phyloP scores from a whole-genome alignment of 2,113 vertebrate genomes.

The Fulmarus glacialis region DNA sequence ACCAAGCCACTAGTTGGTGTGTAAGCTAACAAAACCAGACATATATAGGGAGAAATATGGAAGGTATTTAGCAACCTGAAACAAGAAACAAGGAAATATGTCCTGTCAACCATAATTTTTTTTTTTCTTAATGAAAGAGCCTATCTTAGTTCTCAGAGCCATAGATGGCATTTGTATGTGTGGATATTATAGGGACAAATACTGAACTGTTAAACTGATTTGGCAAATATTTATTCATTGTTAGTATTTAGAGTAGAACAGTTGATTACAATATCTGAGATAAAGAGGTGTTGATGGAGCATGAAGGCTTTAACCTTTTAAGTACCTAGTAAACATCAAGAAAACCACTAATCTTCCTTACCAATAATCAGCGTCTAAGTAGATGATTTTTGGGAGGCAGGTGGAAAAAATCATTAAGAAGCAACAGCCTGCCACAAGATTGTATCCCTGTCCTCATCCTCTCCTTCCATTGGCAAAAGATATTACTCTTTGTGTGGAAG shows the following conservation, averaged over 20 bases:
- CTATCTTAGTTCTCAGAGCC: neutral
- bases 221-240: neutral
- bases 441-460: neutral
- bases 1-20: neutral
- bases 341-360: neutral
- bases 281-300: neutral
- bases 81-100: neutral
- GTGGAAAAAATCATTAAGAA: neutral
- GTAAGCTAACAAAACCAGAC: neutral
- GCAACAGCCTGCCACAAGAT: neutral
- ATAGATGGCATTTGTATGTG: neutral
- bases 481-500: neutral
- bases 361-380: neutral
- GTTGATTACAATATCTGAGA: neutral
- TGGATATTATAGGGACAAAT: neutral
- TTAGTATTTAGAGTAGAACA: neutral
- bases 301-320: neutral
- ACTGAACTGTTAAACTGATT: neutral
- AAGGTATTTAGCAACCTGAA: neutral
- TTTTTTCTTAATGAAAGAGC: neutral
- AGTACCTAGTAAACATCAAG: neutral
- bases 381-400: neutral
- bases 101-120: neutral
- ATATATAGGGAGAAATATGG: neutral
- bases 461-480: neutral